A percentile compares a stretch with the other conserved stretches of the same genome.
Evolutionary conservation across 2,797 vertebrate species (phyloP).

Genomic region (Mus minutoides): DNA sequence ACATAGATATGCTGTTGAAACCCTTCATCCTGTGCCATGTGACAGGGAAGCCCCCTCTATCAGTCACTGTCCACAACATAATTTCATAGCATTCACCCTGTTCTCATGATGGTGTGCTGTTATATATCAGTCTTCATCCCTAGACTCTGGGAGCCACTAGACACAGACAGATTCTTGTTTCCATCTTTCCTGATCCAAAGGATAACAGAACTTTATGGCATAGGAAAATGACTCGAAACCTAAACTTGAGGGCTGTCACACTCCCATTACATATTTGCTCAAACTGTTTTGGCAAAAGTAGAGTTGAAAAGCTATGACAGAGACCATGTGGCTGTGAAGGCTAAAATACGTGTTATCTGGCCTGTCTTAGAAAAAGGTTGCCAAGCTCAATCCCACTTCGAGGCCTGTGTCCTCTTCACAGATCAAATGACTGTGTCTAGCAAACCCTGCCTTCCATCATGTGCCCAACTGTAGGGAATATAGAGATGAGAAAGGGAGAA

Average conservation of each 20-base stretch:
- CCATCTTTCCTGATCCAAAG: not conserved
- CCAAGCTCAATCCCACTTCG: not conserved
- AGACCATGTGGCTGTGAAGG: not conserved
- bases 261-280: not conserved
- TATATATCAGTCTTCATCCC: not conserved
- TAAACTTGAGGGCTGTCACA: not conserved
- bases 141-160: not conserved
- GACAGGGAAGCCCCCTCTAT: not conserved
- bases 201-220: not conserved
- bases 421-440: not conserved
- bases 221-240: conserved; percentile 2
- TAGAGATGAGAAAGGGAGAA: not conserved
- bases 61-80: not conserved
- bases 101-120: not conserved
- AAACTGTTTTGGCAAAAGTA: not conserved
- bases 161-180: not conserved
- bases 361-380: not conserved
- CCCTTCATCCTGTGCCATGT: not conserved
- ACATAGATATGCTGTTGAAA: not conserved
- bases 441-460: not conserved
- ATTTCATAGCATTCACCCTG: not conserved
- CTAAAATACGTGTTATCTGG: not conserved
- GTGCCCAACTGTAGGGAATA: not conserved
- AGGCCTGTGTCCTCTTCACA: not conserved
- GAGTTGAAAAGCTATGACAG: not conserved